These are phyloP conservation scores for Marronus borbonicus DNA, from an alignment of 2,888 invertebrate genomes.

Conservation along the genomic window DNA sequence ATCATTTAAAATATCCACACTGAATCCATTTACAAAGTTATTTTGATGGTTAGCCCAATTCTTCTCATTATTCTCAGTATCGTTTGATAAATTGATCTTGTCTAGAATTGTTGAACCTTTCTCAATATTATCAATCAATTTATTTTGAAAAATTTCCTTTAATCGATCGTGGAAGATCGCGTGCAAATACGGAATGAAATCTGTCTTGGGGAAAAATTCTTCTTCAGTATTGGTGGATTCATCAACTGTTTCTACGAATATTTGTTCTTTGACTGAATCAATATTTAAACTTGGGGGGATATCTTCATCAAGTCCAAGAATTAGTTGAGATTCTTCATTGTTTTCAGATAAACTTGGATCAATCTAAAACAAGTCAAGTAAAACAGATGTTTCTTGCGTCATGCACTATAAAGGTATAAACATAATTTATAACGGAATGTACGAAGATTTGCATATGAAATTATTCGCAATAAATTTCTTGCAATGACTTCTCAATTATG, in stretches of 20 bases:
- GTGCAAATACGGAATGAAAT: background rate
- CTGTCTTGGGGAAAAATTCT: background rate
- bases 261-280: background rate
- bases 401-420: too few species aligned
- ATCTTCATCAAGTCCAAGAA: background rate
- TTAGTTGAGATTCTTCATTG: background rate
- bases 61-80: background rate
- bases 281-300: background rate
- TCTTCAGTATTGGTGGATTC: constrained; percentile 44
- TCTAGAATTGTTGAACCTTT: background rate
- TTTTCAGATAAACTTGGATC: background rate
- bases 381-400: too few species aligned
- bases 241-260: constrained; percentile 38
- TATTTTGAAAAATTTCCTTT: constrained; percentile 8
- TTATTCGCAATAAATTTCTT: too few species aligned
- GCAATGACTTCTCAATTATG: too few species aligned
- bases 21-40: constrained; percentile 10
- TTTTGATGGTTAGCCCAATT: background rate
- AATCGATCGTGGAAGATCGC: constrained; percentile 2
- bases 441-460: too few species aligned
- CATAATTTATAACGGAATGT: too few species aligned
- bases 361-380: constrained; percentile 1
- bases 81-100: background rate
- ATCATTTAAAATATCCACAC: background rate
- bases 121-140: constrained; percentile 9